A percentile compares a stretch with the other conserved stretches of the same genome.
Evolutionary conservation across 1,140 invertebrate genomes (phyloP).

Genomic region (Ladona fulva): DNA sequence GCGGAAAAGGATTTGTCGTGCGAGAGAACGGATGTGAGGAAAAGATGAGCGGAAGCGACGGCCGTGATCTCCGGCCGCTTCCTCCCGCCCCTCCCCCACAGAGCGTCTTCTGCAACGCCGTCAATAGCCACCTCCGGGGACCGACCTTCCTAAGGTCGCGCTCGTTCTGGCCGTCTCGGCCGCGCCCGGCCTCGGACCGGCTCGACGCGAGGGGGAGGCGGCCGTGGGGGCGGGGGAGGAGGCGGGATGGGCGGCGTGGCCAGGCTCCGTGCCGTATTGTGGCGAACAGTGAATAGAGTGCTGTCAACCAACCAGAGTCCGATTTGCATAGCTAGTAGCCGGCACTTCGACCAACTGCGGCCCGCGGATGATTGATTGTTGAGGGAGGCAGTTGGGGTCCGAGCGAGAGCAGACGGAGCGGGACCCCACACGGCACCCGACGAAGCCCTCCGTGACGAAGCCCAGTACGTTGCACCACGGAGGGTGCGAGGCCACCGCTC

Average conservation of each 20-base stretch:
- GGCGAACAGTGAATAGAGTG: slow-evolving; percentile 7
- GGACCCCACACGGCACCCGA: neutral
- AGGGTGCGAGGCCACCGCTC: too few relatives aligned
- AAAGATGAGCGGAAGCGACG: too few relatives aligned
- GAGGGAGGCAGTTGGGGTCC: neutral
- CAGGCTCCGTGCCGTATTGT: neutral
- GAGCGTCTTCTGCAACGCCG: too few relatives aligned
- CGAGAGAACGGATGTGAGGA: too few relatives aligned
- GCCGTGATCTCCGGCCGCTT: too few relatives aligned
- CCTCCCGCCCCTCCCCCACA: too few relatives aligned
- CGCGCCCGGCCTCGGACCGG: neutral
- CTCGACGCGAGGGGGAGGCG: neutral
- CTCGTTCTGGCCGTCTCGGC: neutral
- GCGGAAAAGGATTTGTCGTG: too few relatives aligned
- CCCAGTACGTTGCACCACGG: too few relatives aligned
- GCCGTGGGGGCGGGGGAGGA: too few relatives aligned
- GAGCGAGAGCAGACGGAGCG: neutral
- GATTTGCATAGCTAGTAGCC: slow-evolving; percentile 13
- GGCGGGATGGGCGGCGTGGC: too few relatives aligned
- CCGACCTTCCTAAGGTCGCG: slow-evolving; percentile 12
- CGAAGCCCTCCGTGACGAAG: too few relatives aligned
- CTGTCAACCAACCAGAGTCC: slow-evolving; percentile 13
- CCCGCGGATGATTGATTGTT: slow-evolving; percentile 11
- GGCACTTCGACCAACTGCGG: slow-evolving; percentile 2
- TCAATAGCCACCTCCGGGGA: neutral